Percentiles rank a stretch among this genome's conserved stretches.
Evolutionary conservation across 2,797 vertebrate genomes (phyloP).

Genomic region (Leptoclinus maculatus): DNA sequence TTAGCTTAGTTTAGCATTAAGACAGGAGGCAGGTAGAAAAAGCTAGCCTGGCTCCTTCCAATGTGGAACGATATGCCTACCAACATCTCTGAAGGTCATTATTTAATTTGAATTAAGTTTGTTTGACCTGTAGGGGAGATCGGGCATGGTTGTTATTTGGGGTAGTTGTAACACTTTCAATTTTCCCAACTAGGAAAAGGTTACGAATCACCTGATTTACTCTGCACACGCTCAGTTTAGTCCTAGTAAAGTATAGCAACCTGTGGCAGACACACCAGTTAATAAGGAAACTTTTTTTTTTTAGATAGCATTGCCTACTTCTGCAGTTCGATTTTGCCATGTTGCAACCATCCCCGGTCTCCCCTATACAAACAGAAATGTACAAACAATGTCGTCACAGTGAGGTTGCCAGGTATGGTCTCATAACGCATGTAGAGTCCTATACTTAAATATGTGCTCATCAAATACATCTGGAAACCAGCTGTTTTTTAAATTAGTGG

Average conservation of each 20-base stretch:
- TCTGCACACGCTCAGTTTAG: too few species aligned
- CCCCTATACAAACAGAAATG: constrained; percentile 1
- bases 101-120: background rate
- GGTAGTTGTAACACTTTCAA: too few species aligned
- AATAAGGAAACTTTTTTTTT: too few species aligned
- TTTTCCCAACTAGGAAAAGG: too few species aligned
- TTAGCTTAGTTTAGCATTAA: too few species aligned
- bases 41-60: background rate
- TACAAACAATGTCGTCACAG: background rate
- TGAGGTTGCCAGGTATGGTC: background rate
- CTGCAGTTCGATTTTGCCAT: background rate
- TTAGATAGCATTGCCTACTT: background rate
- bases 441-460: constrained; percentile 3
- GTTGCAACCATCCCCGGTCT: background rate
- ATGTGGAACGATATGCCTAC: background rate
- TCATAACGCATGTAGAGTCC: background rate
- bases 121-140: too few species aligned
- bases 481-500: background rate
- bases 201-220: too few species aligned
- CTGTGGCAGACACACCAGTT: background rate
- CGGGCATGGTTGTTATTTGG: background rate
- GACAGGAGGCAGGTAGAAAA: background rate
- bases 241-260: too few species aligned
- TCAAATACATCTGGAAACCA: background rate
- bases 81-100: background rate